A percentile compares a stretch with the other conserved stretches of the same genome.
Conservation (phyloP, 2,113 vertebrate species). For the Cygnus atratus region DNA sequence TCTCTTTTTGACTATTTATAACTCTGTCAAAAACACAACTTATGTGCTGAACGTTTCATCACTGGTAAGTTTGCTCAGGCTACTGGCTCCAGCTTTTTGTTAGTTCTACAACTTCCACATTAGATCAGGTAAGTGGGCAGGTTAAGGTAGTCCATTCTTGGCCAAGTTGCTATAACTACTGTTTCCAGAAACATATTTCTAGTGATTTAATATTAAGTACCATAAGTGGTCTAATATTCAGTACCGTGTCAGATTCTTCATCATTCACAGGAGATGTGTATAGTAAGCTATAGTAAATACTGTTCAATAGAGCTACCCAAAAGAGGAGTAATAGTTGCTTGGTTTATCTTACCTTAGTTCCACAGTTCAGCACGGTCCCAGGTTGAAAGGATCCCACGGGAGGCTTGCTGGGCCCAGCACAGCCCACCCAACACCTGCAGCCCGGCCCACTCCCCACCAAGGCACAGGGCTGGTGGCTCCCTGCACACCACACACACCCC, state of each 20-base stretch:
- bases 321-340: neutral
- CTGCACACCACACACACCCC: neutral
- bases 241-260: neutral
- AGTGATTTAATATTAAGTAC: neutral
- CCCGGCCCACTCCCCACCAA: rapidly evolving
- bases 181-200: neutral
- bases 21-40: neutral
- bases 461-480: rapidly evolving
- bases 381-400: neutral
- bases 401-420: neutral
- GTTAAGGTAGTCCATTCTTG: neutral
- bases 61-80: neutral
- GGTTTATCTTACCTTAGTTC: neutral
- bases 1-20: neutral
- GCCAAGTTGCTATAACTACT: neutral
- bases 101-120: neutral
- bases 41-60: neutral
- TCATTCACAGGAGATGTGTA: neutral
- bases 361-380: neutral
- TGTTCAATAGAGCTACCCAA: neutral
- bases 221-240: neutral
- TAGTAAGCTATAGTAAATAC: neutral
- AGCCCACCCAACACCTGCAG: too few species aligned
- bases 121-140: neutral
- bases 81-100: neutral